These are phyloP conservation scores for Centropus bengalensis DNA, from an alignment of 2,113 vertebrate genomes.

Conservation along the genomic window DNA sequence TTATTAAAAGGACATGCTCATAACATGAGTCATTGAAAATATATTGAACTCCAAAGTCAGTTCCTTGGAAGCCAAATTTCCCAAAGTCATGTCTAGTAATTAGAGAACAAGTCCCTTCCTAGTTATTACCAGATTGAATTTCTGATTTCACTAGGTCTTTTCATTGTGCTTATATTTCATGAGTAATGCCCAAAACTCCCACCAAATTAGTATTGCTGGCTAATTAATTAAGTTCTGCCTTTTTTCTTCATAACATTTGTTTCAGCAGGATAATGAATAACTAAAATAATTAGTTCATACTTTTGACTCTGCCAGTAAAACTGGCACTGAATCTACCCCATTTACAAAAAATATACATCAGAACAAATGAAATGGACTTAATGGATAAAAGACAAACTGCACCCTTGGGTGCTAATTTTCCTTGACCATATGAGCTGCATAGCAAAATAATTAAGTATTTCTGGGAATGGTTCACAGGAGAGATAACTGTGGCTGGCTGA, in stretches of 20 bases:
- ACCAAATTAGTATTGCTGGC: neutral
- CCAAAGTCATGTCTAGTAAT: slow-evolving; percentile 1
- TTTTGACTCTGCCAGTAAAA: neutral
- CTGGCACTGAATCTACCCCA: neutral
- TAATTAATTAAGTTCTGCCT: neutral
- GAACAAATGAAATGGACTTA: neutral
- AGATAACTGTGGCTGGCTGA: neutral
- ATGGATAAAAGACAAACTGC: neutral
- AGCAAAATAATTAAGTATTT: neutral
- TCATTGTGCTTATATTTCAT: neutral
- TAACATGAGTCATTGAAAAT: neutral
- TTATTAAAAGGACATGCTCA: neutral
- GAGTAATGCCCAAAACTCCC: neutral
- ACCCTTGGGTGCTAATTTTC: neutral
- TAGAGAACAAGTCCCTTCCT: slow-evolving; percentile 3
- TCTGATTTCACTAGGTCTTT: slow-evolving; percentile 14
- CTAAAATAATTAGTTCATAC: neutral
- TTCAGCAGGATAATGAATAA: neutral
- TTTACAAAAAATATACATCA: neutral
- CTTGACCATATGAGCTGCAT: neutral
- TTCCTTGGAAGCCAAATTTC: slow-evolving; percentile 10
- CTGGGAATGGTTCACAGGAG: neutral
- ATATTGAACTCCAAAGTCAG: slow-evolving; percentile 12
- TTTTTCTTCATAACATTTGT: neutral
- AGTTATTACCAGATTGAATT: neutral